Evolutionary conservation across 2,797 vertebrate genomes (phyloP), one percentile per base, ranked within the genome.

Genomic region (Lophius americanus): DNA sequence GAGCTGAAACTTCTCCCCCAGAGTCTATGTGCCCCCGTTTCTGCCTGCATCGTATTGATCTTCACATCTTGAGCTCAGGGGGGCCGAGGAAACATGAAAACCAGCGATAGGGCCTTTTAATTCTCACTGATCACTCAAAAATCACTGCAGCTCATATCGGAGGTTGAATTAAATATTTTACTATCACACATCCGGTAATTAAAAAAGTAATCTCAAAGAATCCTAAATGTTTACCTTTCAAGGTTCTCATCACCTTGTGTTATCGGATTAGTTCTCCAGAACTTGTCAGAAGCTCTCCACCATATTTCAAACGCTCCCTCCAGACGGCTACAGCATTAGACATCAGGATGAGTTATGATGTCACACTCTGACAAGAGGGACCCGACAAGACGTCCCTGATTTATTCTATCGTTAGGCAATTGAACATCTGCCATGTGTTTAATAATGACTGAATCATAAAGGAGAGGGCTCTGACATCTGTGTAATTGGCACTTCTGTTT

Each of bases 361-460:
- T 82, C 73, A 59, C 60, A 72, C 66, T 66, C 43, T 70, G 64
- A 78, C 37, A 42, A 8, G 64, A 74, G 60, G 70, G 58, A 71
- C 69, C 68, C 73, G 60, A 75, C 36, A 32, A 78, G 73, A 86
- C 66, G 70, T 50, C 63, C 55, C 58, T 76, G 73, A 84, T 84
- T 86, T 72, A 78, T 60, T 83, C 69, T 76, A 76, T 74, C 73
- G 65, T 61, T 55, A 57, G 68, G 59, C 80, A 70, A 75, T 75
- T 76, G 78, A 89, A 81, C 90, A 87, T 85, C 86, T 87, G 84
- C 72, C 63, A 68, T 54, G 64, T 79, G 76, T 79, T 74, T 79
- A 75, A 69, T 79, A 84, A 88, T 78, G 65, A 59, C 66, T 47
- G 51, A 77, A 81, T 76, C 72, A 7, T 41, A 50, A 43, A 35